A percentile compares a stretch with the other conserved stretches of the same genome.
These are phyloP conservation scores for Circaetus cinerascens DNA, from an alignment of 2,113 vertebrate genomes.

Conservation along the genomic window DNA sequence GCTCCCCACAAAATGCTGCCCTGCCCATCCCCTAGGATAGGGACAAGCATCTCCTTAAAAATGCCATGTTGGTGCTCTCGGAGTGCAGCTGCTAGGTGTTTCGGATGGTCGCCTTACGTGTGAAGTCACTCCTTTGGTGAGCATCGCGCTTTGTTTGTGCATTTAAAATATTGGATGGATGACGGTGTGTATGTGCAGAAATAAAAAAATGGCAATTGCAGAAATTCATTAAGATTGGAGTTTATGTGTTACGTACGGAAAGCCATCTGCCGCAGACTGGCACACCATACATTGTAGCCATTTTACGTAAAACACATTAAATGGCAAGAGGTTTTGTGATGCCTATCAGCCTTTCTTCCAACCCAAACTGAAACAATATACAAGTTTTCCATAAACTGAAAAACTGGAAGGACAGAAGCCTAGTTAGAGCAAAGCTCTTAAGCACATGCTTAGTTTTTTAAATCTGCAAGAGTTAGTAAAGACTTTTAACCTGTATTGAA, in stretches of 20 bases:
- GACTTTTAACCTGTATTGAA: background rate
- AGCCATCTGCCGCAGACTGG: background rate
- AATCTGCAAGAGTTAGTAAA: background rate
- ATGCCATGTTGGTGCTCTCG: background rate
- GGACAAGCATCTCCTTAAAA: background rate
- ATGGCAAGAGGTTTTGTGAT: background rate
- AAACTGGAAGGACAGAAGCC: background rate
- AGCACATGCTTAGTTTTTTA: background rate
- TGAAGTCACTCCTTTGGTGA: background rate
- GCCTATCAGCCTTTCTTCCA: background rate
- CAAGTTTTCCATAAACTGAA: background rate
- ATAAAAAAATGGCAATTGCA: slow-evolving; percentile 36
- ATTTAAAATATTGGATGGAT: background rate
- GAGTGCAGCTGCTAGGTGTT: background rate
- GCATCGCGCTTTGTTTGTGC: background rate
- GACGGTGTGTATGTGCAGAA: slow-evolving; percentile 24
- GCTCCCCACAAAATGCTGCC: background rate
- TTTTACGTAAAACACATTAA: background rate
- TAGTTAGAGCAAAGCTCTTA: background rate
- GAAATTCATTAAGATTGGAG: background rate
- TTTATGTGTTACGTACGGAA: background rate
- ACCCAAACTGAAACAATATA: background rate
- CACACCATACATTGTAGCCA: background rate
- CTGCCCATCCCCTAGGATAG: background rate
- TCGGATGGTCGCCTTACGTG: background rate